These are phyloP conservation scores for Caracal caracal DNA, from an alignment of 2,113 vertebrate species.

Conservation along the genomic window DNA sequence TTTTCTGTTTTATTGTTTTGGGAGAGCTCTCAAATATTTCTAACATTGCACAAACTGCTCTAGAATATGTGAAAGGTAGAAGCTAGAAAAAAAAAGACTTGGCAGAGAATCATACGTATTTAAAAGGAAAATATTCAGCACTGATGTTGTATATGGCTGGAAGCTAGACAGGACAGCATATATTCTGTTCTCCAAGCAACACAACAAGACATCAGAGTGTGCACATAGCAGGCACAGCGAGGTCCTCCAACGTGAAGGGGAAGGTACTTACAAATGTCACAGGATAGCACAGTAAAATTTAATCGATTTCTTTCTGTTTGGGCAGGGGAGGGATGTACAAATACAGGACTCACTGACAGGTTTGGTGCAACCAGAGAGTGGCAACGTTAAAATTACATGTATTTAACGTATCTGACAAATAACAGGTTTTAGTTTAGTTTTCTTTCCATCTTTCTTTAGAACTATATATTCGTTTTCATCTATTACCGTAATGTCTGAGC, in stretches of 20 bases:
- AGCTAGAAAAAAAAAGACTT: neutral
- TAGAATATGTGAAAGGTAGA: neutral
- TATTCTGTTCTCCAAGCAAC: neutral
- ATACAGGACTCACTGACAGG: neutral
- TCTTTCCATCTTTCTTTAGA: neutral
- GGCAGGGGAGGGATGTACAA: neutral
- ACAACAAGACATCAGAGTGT: neutral
- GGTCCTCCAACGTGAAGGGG: neutral
- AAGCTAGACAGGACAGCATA: neutral
- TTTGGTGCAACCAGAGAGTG: neutral
- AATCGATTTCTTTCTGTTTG: neutral
- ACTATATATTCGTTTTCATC: neutral
- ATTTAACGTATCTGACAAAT: neutral
- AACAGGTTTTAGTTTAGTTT: neutral
- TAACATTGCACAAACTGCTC: neutral
- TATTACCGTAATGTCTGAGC: neutral
- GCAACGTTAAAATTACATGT: neutral
- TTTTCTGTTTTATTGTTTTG: constrained; percentile 13
- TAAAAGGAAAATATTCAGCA: neutral
- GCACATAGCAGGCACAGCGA: neutral
- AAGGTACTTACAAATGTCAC: neutral
- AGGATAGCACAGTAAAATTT: neutral
- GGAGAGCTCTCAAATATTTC: neutral
- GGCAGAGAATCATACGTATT: neutral
- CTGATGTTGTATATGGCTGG: neutral